These are phyloP conservation scores for Anolis sagrei DNA, from an alignment of 2,113 vertebrate species.

Conservation along the genomic window DNA sequence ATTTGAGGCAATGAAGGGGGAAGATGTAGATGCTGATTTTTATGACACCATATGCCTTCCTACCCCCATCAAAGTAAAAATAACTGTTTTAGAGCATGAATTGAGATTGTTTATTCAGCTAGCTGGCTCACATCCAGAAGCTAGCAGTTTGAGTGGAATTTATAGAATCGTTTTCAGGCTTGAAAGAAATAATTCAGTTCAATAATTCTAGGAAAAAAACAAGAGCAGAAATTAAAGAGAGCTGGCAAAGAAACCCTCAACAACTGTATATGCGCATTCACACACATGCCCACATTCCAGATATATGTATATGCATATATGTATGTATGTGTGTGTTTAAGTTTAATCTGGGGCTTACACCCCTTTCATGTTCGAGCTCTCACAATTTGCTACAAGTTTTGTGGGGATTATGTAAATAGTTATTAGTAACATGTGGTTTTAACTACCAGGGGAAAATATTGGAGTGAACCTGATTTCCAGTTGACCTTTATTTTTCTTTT, in stretches of 20 bases:
- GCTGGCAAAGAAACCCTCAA: neutral
- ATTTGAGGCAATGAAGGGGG: neutral
- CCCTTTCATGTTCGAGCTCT: conserved; percentile 13
- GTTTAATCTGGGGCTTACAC: conserved; percentile 8
- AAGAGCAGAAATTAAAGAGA: neutral
- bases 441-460: neutral
- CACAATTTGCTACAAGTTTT: conserved; percentile 13
- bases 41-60: conserved; percentile 10
- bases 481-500: conserved; percentile 25
- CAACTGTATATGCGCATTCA: neutral
- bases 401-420: conserved; percentile 5
- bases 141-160: neutral
- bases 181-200: conserved; percentile 2
- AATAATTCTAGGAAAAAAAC: neutral
- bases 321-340: neutral
- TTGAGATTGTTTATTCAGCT: neutral
- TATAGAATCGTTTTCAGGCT: neutral
- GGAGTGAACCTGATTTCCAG: conserved; percentile 1
- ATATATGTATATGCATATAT: neutral
- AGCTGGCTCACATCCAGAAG: conserved; percentile 9
- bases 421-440: conserved; percentile 19
- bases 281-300: too few relatives aligned
- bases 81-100: neutral
- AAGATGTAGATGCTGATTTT: neutral
- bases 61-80: neutral